Evolutionary conservation across 2,888 invertebrate species (phyloP).

Genomic region (Eupithecia tripunctaria): DNA sequence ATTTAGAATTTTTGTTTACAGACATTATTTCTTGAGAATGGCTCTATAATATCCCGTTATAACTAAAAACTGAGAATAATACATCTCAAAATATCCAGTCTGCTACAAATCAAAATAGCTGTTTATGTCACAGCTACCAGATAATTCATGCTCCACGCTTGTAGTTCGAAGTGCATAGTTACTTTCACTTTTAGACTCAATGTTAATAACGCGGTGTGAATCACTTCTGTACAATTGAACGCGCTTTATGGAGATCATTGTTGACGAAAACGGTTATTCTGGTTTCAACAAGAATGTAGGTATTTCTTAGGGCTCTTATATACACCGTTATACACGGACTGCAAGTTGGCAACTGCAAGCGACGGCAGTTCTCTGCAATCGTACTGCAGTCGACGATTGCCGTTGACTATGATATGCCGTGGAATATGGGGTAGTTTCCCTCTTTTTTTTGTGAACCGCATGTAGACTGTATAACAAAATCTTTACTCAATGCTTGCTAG

Average conservation of each 20-base stretch:
- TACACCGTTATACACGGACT: too few species aligned
- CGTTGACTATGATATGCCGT: too few species aligned
- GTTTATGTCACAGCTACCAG: constrained; percentile 23
- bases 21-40: neutral
- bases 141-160: constrained; percentile 59
- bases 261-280: constrained; percentile 6
- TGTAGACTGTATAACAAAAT: too few species aligned
- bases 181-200: constrained; percentile 83
- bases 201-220: constrained; percentile 76
- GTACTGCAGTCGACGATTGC: too few species aligned
- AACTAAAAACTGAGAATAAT: neutral
- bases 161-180: constrained; percentile 66
- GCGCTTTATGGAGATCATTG: constrained; percentile 23
- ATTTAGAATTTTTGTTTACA: neutral
- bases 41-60: neutral
- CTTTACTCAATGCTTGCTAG: too few species aligned
- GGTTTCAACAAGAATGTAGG: neutral
- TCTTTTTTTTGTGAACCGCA: too few species aligned
- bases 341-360: too few species aligned
- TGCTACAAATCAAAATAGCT: constrained; percentile 5
- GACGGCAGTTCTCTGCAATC: too few species aligned
- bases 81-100: constrained; percentile 5
- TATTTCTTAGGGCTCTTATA: neutral
- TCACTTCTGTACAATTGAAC: constrained; percentile 61
- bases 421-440: too few species aligned